Conservation (phyloP, 2,113 vertebrate species). For the Nibea coibor region DNA sequence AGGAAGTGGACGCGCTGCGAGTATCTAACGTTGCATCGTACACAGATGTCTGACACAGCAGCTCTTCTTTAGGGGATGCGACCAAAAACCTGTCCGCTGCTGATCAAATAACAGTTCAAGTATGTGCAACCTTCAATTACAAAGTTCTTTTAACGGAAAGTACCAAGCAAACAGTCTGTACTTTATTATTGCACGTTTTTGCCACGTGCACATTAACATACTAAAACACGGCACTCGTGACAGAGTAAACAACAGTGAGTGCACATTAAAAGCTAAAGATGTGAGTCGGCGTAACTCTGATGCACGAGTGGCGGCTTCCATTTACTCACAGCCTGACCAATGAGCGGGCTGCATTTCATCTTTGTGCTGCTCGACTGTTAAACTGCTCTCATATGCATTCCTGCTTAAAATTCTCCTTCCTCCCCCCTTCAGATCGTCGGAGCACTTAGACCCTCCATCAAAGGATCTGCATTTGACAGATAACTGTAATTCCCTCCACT, state of each 20-base stretch:
- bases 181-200: not conserved
- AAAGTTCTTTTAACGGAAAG: too few relatives aligned
- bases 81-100: too few relatives aligned
- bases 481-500: constrained; percentile 77
- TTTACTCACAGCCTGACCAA: constrained; percentile 44
- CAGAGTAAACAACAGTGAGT: not conserved
- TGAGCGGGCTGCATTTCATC: constrained; percentile 46
- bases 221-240: not conserved
- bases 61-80: too few relatives aligned
- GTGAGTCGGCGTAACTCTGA: constrained; percentile 3
- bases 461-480: constrained; percentile 75
- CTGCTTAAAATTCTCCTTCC: constrained; percentile 43
- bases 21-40: not conserved
- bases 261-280: constrained; percentile 33
- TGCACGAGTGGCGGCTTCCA: constrained; percentile 14
- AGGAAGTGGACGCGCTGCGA: too few relatives aligned
- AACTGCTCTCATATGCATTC: constrained; percentile 65
- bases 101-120: too few relatives aligned
- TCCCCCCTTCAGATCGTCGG: constrained; percentile 35
- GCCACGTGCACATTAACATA: not conserved
- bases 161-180: not conserved
- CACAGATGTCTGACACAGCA: not conserved
- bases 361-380: constrained; percentile 28
- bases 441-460: constrained; percentile 75
- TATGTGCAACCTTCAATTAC: too few relatives aligned